These are phyloP conservation scores for Bubo scandiacus DNA, from an alignment of 2,113 vertebrate genomes.

Conservation along the genomic window DNA sequence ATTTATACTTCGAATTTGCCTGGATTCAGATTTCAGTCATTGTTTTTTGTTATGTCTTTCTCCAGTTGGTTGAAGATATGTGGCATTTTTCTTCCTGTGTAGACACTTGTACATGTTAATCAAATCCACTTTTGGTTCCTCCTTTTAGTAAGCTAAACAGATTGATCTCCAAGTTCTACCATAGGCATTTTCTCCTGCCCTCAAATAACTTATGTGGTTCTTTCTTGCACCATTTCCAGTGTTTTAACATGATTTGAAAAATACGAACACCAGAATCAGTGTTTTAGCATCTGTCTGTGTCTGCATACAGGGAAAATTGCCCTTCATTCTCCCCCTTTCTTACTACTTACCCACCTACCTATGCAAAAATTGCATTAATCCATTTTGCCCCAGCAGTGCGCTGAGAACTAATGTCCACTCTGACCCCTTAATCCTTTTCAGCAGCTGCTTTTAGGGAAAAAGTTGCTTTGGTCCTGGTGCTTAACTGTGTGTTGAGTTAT, in stretches of 20 bases:
- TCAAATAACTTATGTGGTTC: background rate
- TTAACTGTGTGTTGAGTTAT: background rate
- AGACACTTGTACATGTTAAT: background rate
- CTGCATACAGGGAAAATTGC: background rate
- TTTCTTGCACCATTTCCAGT: background rate
- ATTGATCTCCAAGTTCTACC: background rate
- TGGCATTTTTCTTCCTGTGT: background rate
- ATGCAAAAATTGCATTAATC: background rate
- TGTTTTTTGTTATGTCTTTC: slow-evolving; percentile 13
- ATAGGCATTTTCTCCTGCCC: background rate
- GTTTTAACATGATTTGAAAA: background rate
- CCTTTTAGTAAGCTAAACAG: background rate
- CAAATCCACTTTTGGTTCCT: background rate
- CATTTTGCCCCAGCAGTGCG: background rate
- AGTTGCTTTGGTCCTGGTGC: background rate
- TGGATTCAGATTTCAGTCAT: background rate
- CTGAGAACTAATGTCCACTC: background rate
- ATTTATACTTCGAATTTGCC: background rate
- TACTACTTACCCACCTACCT: background rate
- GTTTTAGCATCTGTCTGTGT: background rate
- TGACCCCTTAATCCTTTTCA: background rate
- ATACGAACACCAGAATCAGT: background rate
- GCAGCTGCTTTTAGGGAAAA: background rate
- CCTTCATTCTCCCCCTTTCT: background rate
- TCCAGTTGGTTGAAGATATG: background rate